Evolutionary conservation across 37 sponge, comb jelly and placozoan species (phyloP), one percentile per base, ranked within the genome.

Genomic region (Aplysina aerophoba): DNA sequence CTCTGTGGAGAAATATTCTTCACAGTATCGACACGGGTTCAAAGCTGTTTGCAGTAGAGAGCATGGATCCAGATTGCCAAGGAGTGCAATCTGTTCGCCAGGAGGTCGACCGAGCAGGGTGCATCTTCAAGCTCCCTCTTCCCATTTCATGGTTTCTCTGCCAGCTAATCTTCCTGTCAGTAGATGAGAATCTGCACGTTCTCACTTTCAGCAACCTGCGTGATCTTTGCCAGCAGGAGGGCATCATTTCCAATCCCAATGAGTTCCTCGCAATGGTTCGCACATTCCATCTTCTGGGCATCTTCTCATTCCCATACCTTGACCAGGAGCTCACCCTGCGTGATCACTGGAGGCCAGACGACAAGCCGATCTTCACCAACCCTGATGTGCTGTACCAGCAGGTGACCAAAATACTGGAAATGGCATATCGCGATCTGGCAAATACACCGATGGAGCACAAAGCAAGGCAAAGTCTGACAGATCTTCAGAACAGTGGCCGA

Each of bases 121-220:
- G n/a, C n/a, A n/a, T n/a, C n/a, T n/a, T n/a, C n/a, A n/a, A n/a
- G n/a, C n/a, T n/a, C n/a, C n/a, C n/a, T n/a, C n/a, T n/a, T n/a
- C n/a, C n/a, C n/a, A n/a, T n/a, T n/a, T n/a, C n/a, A n/a, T 65
- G 66, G 66, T 65, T 65, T 16, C 22, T 30, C 6, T 65, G 66
- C 66, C 66, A 65, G 66, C 22, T 65, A 16, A 16, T 65, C 19
- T 65, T 65, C 66, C 27, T 25, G 66, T 65, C 66, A 65, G 66
- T 30, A 65, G 66, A 65, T 65, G n/a, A n/a, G n/a, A 8, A 11
- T 11, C 22, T 65, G 30, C 27, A 12, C 6, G 66, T 16, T 30
- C 22, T 65, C 11, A 25, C 66, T 30, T 65, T 30, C 66, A 30
- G 19, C 22, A 16, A 65, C 27, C 66, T 65, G 22, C 66, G 27